Evolutionary conservation across 2,797 vertebrate genomes (phyloP).

Genomic region (Anomalospiza imberbis): DNA sequence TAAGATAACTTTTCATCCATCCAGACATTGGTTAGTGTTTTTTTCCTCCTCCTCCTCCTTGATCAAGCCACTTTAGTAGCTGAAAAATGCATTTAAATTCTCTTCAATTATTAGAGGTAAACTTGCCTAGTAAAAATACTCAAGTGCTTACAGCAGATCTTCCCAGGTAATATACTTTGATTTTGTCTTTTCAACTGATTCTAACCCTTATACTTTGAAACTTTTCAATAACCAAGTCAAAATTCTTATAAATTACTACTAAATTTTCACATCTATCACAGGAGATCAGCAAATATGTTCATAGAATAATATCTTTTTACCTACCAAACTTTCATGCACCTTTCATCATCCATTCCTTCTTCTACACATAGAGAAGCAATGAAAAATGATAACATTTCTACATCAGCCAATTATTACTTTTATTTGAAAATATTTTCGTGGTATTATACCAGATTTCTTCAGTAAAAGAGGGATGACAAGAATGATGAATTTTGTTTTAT

Average conservation of each 20-base stretch:
- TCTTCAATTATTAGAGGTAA: not conserved
- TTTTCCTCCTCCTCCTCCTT: not conserved
- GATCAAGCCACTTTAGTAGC: not conserved
- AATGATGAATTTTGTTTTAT: not conserved
- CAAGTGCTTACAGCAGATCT: not conserved
- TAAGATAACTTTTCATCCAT: not conserved
- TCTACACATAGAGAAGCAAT: not conserved
- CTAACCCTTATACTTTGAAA: not conserved
- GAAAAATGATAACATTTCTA: not conserved
- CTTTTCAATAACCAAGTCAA: not conserved
- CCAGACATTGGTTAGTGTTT: not conserved
- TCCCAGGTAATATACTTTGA: not conserved
- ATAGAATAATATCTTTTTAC: not conserved
- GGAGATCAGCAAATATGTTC: not conserved
- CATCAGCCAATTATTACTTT: not conserved
- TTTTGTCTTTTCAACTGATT: not conserved
- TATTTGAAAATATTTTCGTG: not conserved
- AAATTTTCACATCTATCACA: not conserved
- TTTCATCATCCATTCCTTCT: not conserved
- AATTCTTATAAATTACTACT: not conserved
- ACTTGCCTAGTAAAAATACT: not conserved
- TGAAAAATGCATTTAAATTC: not conserved
- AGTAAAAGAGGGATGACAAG: not conserved
- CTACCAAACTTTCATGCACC: not conserved
- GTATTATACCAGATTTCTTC: not conserved